Conservation (phyloP, 2,797 vertebrate species). For the Hypotaenidia okinawae region DNA sequence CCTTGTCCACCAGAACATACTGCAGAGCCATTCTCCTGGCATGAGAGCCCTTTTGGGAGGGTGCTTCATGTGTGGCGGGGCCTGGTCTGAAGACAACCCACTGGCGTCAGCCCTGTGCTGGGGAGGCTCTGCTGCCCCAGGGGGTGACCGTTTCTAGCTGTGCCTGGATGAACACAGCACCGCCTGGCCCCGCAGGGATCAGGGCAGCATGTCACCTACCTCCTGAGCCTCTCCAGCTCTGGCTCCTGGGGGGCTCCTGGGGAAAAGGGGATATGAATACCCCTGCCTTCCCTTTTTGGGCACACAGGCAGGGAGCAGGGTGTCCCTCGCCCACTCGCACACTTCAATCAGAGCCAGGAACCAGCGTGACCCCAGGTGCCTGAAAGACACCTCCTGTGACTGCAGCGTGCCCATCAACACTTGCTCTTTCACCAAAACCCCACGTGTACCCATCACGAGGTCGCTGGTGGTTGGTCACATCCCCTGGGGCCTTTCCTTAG, state of each 20-base stretch:
- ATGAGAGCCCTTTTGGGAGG: not conserved
- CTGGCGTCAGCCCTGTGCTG: not conserved
- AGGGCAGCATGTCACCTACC: not conserved
- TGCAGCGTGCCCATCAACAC: accelerated
- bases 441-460: accelerated
- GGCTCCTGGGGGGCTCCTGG: not conserved
- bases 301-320: not conserved
- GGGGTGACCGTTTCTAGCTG: not conserved
- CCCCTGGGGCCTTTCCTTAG: not conserved
- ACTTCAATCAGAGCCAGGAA: not conserved
- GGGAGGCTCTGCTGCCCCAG: not conserved
- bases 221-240: not conserved
- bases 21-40: not conserved
- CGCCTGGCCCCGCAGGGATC: not conserved
- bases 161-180: not conserved
- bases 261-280: not conserved
- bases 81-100: not conserved
- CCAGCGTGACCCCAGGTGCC: accelerated
- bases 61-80: not conserved
- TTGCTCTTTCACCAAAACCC: not conserved
- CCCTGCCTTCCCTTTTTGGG: not conserved
- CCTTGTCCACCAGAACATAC: not conserved
- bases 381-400: not conserved
- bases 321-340: not conserved
- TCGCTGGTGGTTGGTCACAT: not conserved